Percentiles rank a stretch among this genome's conserved stretches.
phyloP scores from a whole-genome alignment of 2,888 invertebrate genomes.

The Napeogenes sylphis region DNA sequence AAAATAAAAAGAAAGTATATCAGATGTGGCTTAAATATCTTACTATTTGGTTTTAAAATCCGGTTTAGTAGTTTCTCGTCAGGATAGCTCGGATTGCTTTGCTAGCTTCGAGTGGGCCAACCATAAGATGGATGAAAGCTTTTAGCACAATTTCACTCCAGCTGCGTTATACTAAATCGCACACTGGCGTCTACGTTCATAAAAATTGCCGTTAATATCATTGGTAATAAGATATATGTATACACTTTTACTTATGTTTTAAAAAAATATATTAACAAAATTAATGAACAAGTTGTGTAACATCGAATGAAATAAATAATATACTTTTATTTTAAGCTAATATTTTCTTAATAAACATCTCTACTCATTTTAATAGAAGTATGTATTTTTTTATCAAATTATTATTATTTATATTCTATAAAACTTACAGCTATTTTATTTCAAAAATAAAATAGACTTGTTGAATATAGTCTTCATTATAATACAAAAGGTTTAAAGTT shows the following conservation, averaged over 20 bases:
- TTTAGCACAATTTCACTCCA: slow-evolving; percentile 68
- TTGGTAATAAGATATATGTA: not conserved
- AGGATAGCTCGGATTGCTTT: slow-evolving; percentile 50
- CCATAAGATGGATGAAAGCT: slow-evolving; percentile 69
- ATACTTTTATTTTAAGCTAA: no score
- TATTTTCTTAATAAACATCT: no score
- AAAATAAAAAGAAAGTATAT: slow-evolving; percentile 42
- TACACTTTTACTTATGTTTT: not conserved
- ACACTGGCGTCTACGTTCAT: slow-evolving; percentile 28
- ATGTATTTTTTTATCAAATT: no score
- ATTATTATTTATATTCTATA: no score
- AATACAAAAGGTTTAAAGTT: no score
- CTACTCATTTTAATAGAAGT: no score
- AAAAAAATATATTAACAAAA: not conserved
- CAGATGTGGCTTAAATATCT: slow-evolving; percentile 46
- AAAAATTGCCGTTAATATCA: slow-evolving; percentile 14
- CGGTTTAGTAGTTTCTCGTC: slow-evolving; percentile 57
- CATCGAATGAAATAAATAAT: no score
- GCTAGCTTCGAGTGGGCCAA: slow-evolving; percentile 62
- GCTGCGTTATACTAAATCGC: slow-evolving; percentile 55
- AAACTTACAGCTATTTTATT: no score
- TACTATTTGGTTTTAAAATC: slow-evolving; percentile 47
- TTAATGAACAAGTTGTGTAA: no score
- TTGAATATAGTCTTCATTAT: no score
- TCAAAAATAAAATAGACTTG: no score